Percentiles rank a stretch among this genome's conserved stretches.
phyloP scores from a whole-genome alignment of 1,140 invertebrate genomes.

The Andricus grossulariae region DNA sequence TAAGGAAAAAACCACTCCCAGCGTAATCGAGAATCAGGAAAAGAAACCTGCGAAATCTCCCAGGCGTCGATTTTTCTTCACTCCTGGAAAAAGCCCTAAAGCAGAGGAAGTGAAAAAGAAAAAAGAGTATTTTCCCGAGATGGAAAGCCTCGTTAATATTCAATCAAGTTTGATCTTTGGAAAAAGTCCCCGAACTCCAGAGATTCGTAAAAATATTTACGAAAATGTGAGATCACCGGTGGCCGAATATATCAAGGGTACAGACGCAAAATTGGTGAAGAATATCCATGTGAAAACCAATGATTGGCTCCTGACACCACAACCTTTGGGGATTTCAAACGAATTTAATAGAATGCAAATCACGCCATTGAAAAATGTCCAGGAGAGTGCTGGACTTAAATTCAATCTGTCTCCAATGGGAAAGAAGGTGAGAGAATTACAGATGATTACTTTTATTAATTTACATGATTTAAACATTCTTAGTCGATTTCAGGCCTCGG shows the following conservation, averaged over 20 bases:
- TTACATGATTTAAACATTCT: too few relatives aligned
- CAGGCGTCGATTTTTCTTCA: background rate
- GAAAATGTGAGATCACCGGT: conserved; percentile 2
- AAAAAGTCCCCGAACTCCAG: conserved; percentile 28
- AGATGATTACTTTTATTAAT: too few relatives aligned
- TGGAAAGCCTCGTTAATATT: background rate
- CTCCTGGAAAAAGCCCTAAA: conserved; percentile 17
- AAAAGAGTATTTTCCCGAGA: conserved; percentile 19
- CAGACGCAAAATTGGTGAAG: conserved; percentile 12
- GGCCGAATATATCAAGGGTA: conserved; percentile 20
- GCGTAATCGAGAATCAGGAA: background rate
- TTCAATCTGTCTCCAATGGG: conserved; percentile 1
- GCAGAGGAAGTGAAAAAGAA: background rate
- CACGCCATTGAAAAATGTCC: background rate
- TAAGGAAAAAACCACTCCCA: background rate
- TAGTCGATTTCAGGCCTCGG: too few relatives aligned
- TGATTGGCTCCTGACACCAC: conserved; percentile 21
- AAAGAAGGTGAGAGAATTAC: background rate
- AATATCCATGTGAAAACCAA: background rate
- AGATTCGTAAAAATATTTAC: conserved; percentile 3
- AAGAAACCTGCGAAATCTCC: background rate
- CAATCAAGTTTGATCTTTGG: background rate
- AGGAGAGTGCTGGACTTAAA: background rate
- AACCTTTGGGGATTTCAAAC: conserved; percentile 11
- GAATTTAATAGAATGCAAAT: background rate